phyloP scores from a whole-genome alignment of 2,113 vertebrate species.

The Neopipo cinnamomea region DNA sequence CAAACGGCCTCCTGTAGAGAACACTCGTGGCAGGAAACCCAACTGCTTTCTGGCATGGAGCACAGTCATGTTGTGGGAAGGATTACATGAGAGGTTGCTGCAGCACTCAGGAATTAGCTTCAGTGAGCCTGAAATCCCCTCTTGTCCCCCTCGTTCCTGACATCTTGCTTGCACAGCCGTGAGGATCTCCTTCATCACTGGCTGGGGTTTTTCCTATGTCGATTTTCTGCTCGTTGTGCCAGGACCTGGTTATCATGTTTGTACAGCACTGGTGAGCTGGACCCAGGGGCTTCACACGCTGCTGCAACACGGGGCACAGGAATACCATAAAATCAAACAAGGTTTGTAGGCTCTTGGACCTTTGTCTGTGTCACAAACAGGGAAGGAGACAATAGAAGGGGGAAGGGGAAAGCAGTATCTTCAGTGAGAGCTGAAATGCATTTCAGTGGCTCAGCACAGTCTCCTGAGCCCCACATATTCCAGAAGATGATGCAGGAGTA shows the following conservation, averaged over 20 bases:
- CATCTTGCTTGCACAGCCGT: neutral
- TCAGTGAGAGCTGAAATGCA: rapidly evolving
- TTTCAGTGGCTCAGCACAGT: neutral
- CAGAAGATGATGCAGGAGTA: neutral
- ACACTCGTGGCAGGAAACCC: neutral
- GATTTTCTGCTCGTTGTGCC: neutral
- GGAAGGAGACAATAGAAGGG: neutral
- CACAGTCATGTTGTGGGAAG: neutral
- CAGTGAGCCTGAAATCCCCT: neutral
- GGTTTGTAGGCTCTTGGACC: neutral
- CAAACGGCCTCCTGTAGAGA: neutral
- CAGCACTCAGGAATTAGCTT: neutral
- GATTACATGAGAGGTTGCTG: neutral
- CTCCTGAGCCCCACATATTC: neutral
- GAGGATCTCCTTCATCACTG: neutral
- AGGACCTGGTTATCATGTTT: neutral
- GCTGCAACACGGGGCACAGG: neutral
- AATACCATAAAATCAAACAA: neutral
- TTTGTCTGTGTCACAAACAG: neutral
- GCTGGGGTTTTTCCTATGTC: rapidly evolving
- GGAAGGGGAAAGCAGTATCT: too few species aligned
- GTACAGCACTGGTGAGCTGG: neutral
- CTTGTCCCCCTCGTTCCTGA: neutral
- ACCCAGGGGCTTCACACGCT: neutral
- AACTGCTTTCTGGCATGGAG: neutral